Evolutionary conservation across 2,113 vertebrate species (phyloP).

Genomic region (Notarius lentiginosus): DNA sequence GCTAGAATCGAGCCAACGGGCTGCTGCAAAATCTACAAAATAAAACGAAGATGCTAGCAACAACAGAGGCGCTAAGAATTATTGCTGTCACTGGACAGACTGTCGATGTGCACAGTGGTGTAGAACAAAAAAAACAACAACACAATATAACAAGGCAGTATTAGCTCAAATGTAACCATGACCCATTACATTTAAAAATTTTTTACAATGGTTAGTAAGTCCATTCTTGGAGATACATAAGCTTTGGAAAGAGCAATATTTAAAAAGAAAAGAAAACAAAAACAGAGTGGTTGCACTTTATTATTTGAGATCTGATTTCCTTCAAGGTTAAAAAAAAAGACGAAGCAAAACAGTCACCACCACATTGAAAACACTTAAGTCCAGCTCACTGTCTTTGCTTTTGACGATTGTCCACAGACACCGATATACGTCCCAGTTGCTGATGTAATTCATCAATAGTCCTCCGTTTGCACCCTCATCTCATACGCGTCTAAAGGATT

Average conservation of each 20-base stretch:
- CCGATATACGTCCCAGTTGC: background rate
- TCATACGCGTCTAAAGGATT: background rate
- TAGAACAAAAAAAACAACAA: background rate
- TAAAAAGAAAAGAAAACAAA: slow-evolving; percentile 22
- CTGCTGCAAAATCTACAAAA: background rate
- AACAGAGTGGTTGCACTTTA: background rate
- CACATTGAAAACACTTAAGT: background rate
- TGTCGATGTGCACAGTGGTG: background rate
- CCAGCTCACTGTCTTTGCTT: background rate
- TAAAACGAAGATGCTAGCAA: background rate
- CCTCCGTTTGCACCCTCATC: background rate
- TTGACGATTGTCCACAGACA: slow-evolving; percentile 26
- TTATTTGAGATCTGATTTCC: slow-evolving; percentile 39
- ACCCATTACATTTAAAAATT: slow-evolving; percentile 32
- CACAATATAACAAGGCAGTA: slow-evolving; percentile 7
- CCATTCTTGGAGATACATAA: slow-evolving; percentile 2
- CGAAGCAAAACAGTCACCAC: background rate
- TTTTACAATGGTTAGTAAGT: slow-evolving; percentile 51
- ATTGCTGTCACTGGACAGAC: background rate
- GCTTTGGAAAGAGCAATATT: slow-evolving; percentile 46
- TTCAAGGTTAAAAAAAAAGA: slow-evolving; percentile 42
- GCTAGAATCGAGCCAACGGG: background rate
- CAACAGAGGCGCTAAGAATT: background rate
- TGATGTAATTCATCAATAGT: background rate
- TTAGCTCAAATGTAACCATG: slow-evolving; percentile 14